phyloP scores from a whole-genome alignment of 23 tunicate species.

The Botrylloides violaceus region DNA sequence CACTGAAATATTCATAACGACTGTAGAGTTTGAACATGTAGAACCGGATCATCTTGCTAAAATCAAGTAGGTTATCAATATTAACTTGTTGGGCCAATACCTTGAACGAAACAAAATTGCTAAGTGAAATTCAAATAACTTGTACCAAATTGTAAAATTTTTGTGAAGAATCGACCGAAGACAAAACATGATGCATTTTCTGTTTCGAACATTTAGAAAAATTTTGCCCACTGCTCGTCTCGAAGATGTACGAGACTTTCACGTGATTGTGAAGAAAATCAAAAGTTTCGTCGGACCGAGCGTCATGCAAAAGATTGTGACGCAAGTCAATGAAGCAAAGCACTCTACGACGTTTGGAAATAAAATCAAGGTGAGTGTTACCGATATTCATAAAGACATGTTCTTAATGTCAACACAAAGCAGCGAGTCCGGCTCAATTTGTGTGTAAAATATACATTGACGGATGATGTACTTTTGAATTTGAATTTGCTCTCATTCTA shows the following conservation, averaged over 20 bases:
- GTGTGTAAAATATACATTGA: no score
- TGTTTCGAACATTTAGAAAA: no score
- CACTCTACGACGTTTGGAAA: background rate
- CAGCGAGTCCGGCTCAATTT: no score
- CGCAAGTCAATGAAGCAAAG: background rate
- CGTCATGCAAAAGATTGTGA: conserved; percentile 1
- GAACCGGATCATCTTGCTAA: background rate
- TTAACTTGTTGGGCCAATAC: background rate
- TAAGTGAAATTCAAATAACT: no score
- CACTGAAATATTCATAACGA: conserved; percentile 11
- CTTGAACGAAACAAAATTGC: background rate
- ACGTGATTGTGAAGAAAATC: conserved; percentile 11
- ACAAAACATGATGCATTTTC: background rate
- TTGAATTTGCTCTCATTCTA: no score
- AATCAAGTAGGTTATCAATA: background rate
- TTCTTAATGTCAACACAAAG: no score
- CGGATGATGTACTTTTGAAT: no score
- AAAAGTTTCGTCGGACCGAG: conserved; percentile 9
- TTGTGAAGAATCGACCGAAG: no score
- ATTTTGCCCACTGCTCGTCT: background rate
- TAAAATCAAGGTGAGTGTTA: conserved; percentile 13
- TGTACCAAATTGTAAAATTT: no score
- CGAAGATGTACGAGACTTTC: conserved; percentile 1
- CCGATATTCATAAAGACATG: no score
- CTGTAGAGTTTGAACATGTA: conserved; percentile 2